These are phyloP conservation scores for Penaeus chinensis DNA, from an alignment of 1,140 invertebrate species.

Conservation along the genomic window DNA sequence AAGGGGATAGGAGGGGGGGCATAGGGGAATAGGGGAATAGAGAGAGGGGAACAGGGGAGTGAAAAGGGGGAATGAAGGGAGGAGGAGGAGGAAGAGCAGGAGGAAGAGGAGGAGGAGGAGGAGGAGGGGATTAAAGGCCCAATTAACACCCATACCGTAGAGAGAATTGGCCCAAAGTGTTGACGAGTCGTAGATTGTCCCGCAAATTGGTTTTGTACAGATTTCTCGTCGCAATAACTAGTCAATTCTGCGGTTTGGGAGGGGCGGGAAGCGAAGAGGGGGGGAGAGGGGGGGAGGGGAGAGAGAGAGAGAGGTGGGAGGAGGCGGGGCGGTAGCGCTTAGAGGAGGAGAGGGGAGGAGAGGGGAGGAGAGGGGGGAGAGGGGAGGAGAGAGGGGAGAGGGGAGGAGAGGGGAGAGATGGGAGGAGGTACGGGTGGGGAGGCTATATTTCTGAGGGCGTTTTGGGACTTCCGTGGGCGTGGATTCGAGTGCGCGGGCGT, in stretches of 20 bases:
- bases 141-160: no score
- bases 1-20: no score
- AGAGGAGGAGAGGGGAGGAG: neutral
- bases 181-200: no score
- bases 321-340: neutral
- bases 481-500: neutral
- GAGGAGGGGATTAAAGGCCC: no score
- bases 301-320: neutral
- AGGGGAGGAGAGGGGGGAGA: no score
- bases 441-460: neutral
- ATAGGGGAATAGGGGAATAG: neutral
- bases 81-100: no score
- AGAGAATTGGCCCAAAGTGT: no score
- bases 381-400: neutral
- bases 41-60: neutral
- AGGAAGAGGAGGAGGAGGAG: no score
- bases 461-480: neutral
- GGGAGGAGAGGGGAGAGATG: no score
- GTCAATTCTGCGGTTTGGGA: neutral
- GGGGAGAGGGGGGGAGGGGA: neutral
- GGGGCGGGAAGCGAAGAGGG: neutral
- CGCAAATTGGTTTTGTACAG: no score
- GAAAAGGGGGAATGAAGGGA: no score
- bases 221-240: no score
- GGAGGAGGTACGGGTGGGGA: neutral